These are phyloP conservation scores for Ylistrum balloti DNA, from an alignment of 1,140 invertebrate genomes.

Conservation along the genomic window DNA sequence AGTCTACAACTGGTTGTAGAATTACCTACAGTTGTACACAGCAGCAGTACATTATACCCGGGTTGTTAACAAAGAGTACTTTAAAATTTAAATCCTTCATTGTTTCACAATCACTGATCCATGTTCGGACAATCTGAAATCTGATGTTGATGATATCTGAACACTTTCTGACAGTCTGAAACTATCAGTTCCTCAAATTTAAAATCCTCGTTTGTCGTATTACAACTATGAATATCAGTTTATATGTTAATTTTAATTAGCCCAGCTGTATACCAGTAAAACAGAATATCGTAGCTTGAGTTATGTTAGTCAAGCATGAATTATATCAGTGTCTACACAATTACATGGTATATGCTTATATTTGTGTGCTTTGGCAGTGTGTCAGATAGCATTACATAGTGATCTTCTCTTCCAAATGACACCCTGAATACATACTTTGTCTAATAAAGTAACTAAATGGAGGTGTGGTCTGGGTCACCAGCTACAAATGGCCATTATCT, in stretches of 20 bases:
- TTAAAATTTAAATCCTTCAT: neutral
- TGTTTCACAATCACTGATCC: neutral
- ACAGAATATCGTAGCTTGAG: neutral
- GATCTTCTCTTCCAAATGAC: neutral
- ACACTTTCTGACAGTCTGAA: neutral
- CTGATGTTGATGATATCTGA: neutral
- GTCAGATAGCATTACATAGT: neutral
- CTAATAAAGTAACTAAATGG: neutral
- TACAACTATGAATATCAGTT: slow-evolving; percentile 7
- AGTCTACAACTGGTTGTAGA: no score
- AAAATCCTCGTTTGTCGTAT: neutral
- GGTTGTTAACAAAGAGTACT: neutral
- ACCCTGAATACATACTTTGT: neutral
- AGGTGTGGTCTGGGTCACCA: neutral
- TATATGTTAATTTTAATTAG: neutral
- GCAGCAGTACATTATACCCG: no score
- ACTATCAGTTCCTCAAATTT: neutral
- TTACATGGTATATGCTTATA: slow-evolving; percentile 1
- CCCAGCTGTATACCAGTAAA: neutral
- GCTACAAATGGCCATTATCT: slow-evolving; percentile 1
- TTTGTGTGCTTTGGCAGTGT: neutral
- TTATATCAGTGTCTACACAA: neutral
- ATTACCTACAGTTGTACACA: no score
- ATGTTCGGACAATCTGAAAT: neutral
- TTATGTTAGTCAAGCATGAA: slow-evolving; percentile 2